phyloP scores from a whole-genome alignment of 2,888 invertebrate species.

The Volucella inanis region DNA sequence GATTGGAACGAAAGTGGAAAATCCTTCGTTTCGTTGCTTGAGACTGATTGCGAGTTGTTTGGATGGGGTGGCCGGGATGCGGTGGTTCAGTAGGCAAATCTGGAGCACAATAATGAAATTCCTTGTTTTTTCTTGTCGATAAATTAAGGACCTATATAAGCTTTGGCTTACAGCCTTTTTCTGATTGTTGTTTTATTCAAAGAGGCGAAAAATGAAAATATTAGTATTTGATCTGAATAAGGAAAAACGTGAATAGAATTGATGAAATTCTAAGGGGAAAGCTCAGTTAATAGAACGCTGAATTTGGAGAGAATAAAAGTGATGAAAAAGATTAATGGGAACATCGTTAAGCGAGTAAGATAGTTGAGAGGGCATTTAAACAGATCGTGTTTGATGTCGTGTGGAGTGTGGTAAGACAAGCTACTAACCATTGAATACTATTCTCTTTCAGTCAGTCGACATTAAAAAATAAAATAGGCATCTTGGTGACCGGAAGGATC shows the following conservation, averaged over 20 bases:
- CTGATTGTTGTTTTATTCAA: constrained; percentile 13
- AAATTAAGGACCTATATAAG: constrained; percentile 21
- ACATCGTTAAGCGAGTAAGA: neutral
- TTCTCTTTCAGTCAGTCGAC: no score
- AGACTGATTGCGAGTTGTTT: neutral
- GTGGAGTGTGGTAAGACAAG: no score
- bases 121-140: constrained; percentile 37
- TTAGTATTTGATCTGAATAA: constrained; percentile 43
- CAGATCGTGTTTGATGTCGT: no score
- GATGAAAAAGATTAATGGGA: neutral
- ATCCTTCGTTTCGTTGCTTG: constrained; percentile 13
- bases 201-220: constrained; percentile 23
- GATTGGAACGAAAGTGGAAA: no score
- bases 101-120: constrained; percentile 36
- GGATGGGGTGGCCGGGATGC: neutral
- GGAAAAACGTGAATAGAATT: constrained; percentile 17
- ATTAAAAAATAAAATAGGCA: no score
- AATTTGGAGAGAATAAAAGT: neutral
- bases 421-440: no score
- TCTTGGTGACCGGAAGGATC: no score
- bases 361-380: neutral
- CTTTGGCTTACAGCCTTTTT: constrained; percentile 31
- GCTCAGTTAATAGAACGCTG: constrained; percentile 29
- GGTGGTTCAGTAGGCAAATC: constrained; percentile 32
- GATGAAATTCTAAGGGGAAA: neutral